phyloP scores from a whole-genome alignment of 2,797 vertebrate genomes.

The Dallia pectoralis region DNA sequence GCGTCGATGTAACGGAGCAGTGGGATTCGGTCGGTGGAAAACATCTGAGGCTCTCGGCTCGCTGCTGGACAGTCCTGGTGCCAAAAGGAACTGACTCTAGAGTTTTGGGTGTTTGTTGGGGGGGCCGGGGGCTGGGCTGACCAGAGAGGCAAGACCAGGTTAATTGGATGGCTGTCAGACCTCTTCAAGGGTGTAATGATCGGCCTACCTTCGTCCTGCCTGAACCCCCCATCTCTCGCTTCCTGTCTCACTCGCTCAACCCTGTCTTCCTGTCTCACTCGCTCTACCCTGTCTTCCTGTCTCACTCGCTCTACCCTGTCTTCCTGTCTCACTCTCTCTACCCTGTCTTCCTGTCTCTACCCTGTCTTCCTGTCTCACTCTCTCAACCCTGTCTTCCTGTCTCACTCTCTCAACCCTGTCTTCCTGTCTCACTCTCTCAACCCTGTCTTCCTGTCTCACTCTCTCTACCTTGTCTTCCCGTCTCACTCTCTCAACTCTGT shows the following conservation, averaged over 20 bases:
- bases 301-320: background rate
- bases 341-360: no score
- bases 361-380: background rate
- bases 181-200: constrained; percentile 64
- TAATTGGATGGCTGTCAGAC: constrained; percentile 67
- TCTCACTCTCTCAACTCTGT: no score
- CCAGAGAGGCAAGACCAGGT: constrained; percentile 48
- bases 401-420: background rate
- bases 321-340: background rate
- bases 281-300: background rate
- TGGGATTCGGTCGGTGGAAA: background rate
- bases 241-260: no score
- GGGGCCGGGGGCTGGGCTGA: background rate
- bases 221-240: constrained; percentile 19
- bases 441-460: no score
- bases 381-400: background rate
- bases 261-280: background rate
- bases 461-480: no score
- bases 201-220: constrained; percentile 54
- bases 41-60: background rate
- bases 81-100: background rate
- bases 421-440: no score
- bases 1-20: background rate
- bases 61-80: background rate
- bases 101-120: background rate